Conservation (phyloP, 2,113 vertebrate species). For the Larimichthys crocea region DNA sequence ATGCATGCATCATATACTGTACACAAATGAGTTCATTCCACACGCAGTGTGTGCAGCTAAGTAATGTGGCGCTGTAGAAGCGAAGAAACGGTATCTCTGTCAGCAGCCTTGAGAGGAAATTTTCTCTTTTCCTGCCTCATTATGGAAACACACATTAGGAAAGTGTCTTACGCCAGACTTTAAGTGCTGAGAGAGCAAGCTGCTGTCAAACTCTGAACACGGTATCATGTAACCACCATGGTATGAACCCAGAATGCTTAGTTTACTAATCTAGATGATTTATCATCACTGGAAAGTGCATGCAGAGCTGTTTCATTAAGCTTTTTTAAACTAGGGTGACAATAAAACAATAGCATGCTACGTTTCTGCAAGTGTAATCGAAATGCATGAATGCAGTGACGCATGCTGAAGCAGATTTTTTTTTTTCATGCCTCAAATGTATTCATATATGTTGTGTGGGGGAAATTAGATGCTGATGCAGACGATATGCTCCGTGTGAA, state of each 20-base stretch:
- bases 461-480: neutral
- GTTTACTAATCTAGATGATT: slow-evolving; percentile 41
- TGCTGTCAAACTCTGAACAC: slow-evolving; percentile 30
- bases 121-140: slow-evolving; percentile 25
- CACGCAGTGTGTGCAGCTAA: neutral
- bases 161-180: slow-evolving; percentile 6
- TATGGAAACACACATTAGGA: slow-evolving; percentile 12
- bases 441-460: slow-evolving; percentile 2
- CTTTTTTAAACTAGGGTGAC: slow-evolving; percentile 7
- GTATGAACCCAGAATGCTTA: slow-evolving; percentile 28
- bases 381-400: slow-evolving; percentile 3
- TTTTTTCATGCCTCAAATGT: neutral
- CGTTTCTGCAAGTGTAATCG: slow-evolving; percentile 11
- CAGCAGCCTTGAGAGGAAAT: neutral
- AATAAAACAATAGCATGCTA: slow-evolving; percentile 15
- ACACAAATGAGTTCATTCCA: neutral
- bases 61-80: neutral
- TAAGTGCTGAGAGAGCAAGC: slow-evolving; percentile 36
- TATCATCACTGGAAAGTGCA: slow-evolving; percentile 34
- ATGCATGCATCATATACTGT: slow-evolving; percentile 22
- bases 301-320: slow-evolving; percentile 8
- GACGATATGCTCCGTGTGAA: neutral
- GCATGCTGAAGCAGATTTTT: neutral
- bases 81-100: neutral
- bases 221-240: slow-evolving; percentile 11